Percentiles rank a stretch among this genome's conserved stretches.
Evolutionary conservation across 2,797 vertebrate genomes (phyloP).

Genomic region (Anguilla anguilla): DNA sequence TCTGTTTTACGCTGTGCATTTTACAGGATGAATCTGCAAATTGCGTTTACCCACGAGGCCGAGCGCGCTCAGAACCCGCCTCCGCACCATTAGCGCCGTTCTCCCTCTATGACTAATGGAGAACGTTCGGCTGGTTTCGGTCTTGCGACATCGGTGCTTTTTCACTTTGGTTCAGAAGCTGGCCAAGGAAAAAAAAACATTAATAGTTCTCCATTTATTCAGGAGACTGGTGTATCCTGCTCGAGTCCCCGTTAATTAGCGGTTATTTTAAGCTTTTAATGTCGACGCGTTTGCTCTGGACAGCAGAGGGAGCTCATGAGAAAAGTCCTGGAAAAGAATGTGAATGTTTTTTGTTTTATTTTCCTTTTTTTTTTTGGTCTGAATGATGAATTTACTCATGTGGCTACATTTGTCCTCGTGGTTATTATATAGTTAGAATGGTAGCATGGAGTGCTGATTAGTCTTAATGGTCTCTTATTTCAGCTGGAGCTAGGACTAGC

Average conservation of each 20-base stretch:
- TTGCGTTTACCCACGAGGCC: neutral
- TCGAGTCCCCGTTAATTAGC: neutral
- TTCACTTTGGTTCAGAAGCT: neutral
- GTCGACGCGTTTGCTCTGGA: neutral
- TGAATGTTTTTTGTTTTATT: neutral
- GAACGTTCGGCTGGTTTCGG: neutral
- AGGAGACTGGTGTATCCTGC: neutral
- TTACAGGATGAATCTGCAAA: neutral
- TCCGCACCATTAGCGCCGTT: neutral
- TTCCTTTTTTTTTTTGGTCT: neutral
- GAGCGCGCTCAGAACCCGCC: neutral
- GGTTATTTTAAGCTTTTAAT: constrained; percentile 3
- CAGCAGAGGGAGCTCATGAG: neutral
- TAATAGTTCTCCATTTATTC: neutral
- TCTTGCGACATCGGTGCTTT: neutral
- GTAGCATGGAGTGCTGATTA: constrained; percentile 4
- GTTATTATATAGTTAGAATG: constrained; percentile 15
- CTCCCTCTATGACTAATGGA: constrained; percentile 1
- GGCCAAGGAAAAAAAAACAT: neutral
- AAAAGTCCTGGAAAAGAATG: neutral
- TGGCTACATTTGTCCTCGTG: neutral
- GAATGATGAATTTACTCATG: neutral
- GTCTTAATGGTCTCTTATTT: constrained; percentile 6
- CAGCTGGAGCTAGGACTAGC: neutral
- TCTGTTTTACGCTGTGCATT: neutral